Base-by-base conservation (phyloP, 2,888 invertebrate species). In the Lamellibrachia columna region DNA sequence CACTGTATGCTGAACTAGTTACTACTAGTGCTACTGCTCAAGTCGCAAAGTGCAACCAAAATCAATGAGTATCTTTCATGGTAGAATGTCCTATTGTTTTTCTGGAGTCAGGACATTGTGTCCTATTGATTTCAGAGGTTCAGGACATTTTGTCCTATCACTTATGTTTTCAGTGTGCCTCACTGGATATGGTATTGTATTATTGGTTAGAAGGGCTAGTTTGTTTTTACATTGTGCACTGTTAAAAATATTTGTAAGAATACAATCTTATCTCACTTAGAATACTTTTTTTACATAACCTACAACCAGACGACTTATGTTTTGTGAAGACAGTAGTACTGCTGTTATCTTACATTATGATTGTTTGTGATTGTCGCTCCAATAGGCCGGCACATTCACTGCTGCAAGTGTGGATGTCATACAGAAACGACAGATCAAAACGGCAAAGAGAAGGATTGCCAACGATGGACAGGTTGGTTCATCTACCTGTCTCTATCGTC, bases 401-500 rank as follows among this genome's bases (percentile, higher is more conserved):
- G 94, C 95, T 92, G 97, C 98, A 1, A 93, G 97, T 0, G 97
- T 97, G 90, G 98, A 98, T 91, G 97, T 98, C 93, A 96, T 99
- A 52, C 97, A 98, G 95, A 97, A 97, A 95, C 97, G 99, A 95
- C 97, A 98, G 93, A 98, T 99, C 92, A 98, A 97, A 96, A 98
- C 98, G 94, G 99, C 98, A 2, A 98, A 97, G 96, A 97, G 98
- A 95, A 97, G 98, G 93, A 93, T 90, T 53, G n/a, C 90, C 7
- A 53, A 75, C 60, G 93, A 93, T 52, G 53, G 90, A 7, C 53
- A 28, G 22, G 91, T 91, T 91, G 53, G 55, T 90, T 90, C 22
- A 22, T 2, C n/a, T 75, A 22, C 1, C 22, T 22, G 22, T 75
- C 75, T 75, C 2, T 3, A 75, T 3, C 15, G n/a, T 6, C 75